phyloP scores from a whole-genome alignment of 2,113 vertebrate genomes.

The Engraulis encrasicolus region DNA sequence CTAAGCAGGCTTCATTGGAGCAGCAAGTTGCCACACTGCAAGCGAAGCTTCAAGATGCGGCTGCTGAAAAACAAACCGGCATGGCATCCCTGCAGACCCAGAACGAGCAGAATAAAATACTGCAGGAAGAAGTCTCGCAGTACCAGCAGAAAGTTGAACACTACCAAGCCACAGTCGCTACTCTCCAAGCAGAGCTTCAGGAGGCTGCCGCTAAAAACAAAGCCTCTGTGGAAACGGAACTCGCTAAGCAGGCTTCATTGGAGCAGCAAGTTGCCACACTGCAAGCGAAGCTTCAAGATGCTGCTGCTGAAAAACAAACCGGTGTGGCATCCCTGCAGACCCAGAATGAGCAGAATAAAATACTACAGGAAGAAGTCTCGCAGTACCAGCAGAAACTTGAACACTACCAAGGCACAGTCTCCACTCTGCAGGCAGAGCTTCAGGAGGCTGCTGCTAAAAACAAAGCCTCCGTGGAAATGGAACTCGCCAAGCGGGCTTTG shows the following conservation, averaged over 20 bases:
- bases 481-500: neutral
- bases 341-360: slow-evolving; percentile 22
- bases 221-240: neutral
- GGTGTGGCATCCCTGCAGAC: slow-evolving; percentile 58
- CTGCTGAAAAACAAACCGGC: neutral
- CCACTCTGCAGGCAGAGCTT: slow-evolving; percentile 29
- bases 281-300: slow-evolving; percentile 31
- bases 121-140: no score
- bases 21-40: slow-evolving; percentile 50
- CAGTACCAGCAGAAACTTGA: neutral
- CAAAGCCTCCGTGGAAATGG: no score
- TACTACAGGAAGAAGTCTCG: slow-evolving; percentile 13
- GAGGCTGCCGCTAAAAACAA: neutral
- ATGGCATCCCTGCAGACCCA: neutral
- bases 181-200: neutral
- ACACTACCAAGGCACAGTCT: neutral
- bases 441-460: slow-evolving; percentile 26
- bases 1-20: neutral
- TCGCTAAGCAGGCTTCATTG: neutral
- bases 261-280: neutral
- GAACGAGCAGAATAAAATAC: slow-evolving; percentile 48
- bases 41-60: slow-evolving; percentile 10
- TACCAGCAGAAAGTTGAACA: slow-evolving; percentile 53
- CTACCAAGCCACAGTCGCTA: no score
- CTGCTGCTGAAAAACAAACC: slow-evolving; percentile 6